Percentiles rank a stretch among this genome's conserved stretches.
These are phyloP conservation scores for Drosophila rhopaloa DNA, from an alignment of 1,140 invertebrate genomes.

Conservation along the genomic window DNA sequence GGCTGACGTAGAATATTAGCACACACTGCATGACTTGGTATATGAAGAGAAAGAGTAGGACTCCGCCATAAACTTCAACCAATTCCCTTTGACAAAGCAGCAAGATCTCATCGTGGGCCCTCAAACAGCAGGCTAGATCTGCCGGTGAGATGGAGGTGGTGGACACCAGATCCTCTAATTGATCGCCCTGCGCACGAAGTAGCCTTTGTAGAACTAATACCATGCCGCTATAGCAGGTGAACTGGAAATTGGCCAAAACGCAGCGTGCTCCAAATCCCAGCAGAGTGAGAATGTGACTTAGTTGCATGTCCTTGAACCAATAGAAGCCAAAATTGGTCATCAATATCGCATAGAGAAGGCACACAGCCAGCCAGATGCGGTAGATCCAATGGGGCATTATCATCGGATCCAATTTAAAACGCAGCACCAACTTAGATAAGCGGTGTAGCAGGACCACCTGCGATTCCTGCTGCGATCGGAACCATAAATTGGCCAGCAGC, in stretches of 20 bases:
- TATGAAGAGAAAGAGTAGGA: constrained; percentile 43
- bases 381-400: background rate
- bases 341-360: background rate
- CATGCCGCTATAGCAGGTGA: constrained; percentile 42
- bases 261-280: constrained; percentile 31
- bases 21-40: constrained; percentile 34
- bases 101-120: constrained; percentile 40
- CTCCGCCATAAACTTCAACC: constrained; percentile 40
- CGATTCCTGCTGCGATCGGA: constrained; percentile 31
- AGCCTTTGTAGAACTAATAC: constrained; percentile 22
- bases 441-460: constrained; percentile 28
- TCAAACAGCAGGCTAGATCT: constrained; percentile 10
- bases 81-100: constrained; percentile 40
- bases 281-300: constrained; percentile 12
- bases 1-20: constrained; percentile 34
- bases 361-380: constrained; percentile 21
- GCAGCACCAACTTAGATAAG: constrained; percentile 4
- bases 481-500: constrained; percentile 49
- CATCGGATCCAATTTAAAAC: constrained; percentile 5
- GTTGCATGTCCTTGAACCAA: constrained; percentile 6
- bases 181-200: constrained; percentile 18
- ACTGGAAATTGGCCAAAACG: constrained; percentile 32
- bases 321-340: background rate
- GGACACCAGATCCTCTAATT: constrained; percentile 4
- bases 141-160: background rate